Evolutionary conservation across 2,888 invertebrate species (phyloP), one percentile per base, ranked within the genome.

Genomic region (Heteromurus nitidus): DNA sequence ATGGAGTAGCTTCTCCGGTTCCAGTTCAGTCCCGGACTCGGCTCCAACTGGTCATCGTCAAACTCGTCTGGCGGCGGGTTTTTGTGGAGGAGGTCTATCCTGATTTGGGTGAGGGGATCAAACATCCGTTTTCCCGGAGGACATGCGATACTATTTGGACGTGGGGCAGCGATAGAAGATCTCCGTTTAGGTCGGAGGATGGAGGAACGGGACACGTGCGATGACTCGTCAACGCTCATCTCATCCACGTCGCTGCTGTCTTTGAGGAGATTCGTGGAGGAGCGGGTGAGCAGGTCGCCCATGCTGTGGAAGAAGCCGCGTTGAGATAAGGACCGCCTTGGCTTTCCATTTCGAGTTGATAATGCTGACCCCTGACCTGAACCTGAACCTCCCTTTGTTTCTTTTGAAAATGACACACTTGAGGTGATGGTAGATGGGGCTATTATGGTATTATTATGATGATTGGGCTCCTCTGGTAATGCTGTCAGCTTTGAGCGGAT

Each of bases 401-500:
- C n/a, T n/a, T n/a, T n/a, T n/a, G n/a, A n/a, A n/a, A n/a, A n/a
- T n/a, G n/a, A n/a, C 3, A 13, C 13, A n/a, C 26, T 2, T 1
- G 7, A 7, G 5, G 60, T 7, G 30, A 31, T n/a, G 31, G 60
- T 30, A 13, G 60, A 58, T 28, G 28, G 3, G 24, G 22, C 7
- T 53, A 3, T 5, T 7, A 22, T 50, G 7, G 5, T 3, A 22
- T 26, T 11, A 28, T 60, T n/a, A 20, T 3, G 1, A 30, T 20
- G 50, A 28, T 70, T 72, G 11, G 84, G 84, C 75, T 88, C 88
- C 82, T 88, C 88, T 0, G 88, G 86, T 7, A 88, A 81, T 5
- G 87, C 87, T 0, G 87, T 81, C 18, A 88, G 82, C 67, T 87
- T 87, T 22, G 87, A 87, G 18, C 88, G 80, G 47, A 88, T 88